Evolutionary conservation across 2,888 invertebrate species (phyloP), one percentile per base, ranked within the genome.

Genomic region (Pimpla rufipes): DNA sequence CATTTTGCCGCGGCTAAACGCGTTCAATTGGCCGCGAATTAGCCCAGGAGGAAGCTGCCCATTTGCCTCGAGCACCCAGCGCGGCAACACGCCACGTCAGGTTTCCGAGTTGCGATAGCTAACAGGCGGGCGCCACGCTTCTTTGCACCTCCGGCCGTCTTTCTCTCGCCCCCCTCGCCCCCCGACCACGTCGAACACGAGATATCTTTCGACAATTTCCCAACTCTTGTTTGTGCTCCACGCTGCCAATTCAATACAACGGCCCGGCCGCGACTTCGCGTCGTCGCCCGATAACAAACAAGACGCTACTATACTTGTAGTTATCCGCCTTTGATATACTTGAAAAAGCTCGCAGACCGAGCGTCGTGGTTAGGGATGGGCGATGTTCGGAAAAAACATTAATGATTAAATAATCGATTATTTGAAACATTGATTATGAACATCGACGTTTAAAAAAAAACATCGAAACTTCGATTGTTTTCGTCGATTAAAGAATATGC

Each of bases 21-120:
- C 79, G 81, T 81, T 81, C 85, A 86, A 86, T 86, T 83, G 85
- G 79, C 71, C 85, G 83, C 78, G 79, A 86, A 86, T 86, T 85
- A 85, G 79, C 81, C 67, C 79, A 84, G 81, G 80, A 88, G 88
- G 88, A 88, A 88, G 85, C 87, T 87, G 87, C 82, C 86, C 86
- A 88, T 87, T 89, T 88, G 85, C 88, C 84, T 79, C 83, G 85
- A 83, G 87, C 87, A 81, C 81, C 81, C 76, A 5, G 29, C 76
- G 80, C 52, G 47, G 76, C 75, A 73, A 77, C 78, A 77, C 73
- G 83, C 83, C 84, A 85, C 86, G 88, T 86, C 87, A 82, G 81
- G 83, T 81, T 83, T 83, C 75, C 80, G 18, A 75, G 55, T 81
- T 68, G 81, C 79, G 75, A 74, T 74, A 68, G 75, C 79, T 71